Base-by-base conservation (phyloP, 2,797 vertebrate genomes). In the Myotis findleyi region DNA sequence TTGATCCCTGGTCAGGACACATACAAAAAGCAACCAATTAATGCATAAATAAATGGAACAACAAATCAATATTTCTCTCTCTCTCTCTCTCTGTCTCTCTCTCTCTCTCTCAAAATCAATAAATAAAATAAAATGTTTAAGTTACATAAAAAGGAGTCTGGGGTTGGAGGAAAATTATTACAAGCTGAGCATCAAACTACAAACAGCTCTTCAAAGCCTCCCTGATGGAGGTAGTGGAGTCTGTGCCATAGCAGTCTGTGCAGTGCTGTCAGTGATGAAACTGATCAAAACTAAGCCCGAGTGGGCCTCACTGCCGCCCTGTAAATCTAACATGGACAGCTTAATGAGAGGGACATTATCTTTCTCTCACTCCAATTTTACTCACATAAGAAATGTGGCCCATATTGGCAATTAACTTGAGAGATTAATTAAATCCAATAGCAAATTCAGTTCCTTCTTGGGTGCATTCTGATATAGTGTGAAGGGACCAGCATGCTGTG, bases 151-250 rank as follows among this genome's bases (percentile, higher is more conserved):
- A 98, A 95, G 84, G 69, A 96, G 64, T 97, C 97, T 95, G 30
- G 20, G 21, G 12, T 77, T 55, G 38, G 90, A 93, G 97, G 96
- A 81, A 47, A 80, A 38, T 85, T 77, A 81, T 49, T 82, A 96
- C 93, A 97, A 97, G 94, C 49, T 80, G 91, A 97, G 93, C 79
- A 96, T 97, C 96, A 97, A 95, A 97, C 95, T 91, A 94, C 96
- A 98, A 97, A 95, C 12, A 87, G 59, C 41, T 95, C 95, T 98
- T 98, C 97, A 94, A 98, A 98, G 97, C 95, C 79, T 97, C 92
- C 84, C 85, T 14, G 1, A 95, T 23, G 95, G 84, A 96, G 81
- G 55, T 55, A 59, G 64, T 41, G 95, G 95, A 95, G 79, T 94
- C 95, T 97, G 92, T 59, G 93, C 95, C 93, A 36, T 66, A 82